phyloP scores from a whole-genome alignment of 1,140 invertebrate genomes.

The Euschistus heros region DNA sequence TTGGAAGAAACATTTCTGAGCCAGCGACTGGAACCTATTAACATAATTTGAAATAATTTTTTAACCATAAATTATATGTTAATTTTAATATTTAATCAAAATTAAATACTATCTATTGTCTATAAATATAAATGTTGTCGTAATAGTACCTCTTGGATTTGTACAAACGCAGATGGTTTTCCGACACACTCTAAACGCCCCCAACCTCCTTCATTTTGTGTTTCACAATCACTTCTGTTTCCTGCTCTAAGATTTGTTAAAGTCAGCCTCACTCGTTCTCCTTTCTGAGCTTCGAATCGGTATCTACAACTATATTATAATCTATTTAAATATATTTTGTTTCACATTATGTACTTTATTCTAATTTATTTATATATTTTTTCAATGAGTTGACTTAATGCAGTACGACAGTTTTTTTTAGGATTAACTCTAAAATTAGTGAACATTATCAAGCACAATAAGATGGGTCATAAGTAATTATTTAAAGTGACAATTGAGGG shows the following conservation, averaged over 20 bases:
- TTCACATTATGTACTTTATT: too few relatives aligned
- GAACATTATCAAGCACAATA: too few relatives aligned
- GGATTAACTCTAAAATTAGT: too few relatives aligned
- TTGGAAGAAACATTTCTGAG: slow-evolving; percentile 44
- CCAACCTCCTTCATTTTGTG: slow-evolving; percentile 49
- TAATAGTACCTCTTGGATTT: slow-evolving; percentile 49
- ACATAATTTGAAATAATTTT: background rate
- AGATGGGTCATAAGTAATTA: too few relatives aligned
- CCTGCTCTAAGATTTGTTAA: slow-evolving; percentile 51
- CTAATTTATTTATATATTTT: too few relatives aligned
- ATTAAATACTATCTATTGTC: background rate
- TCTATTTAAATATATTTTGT: background rate
- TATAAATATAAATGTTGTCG: background rate
- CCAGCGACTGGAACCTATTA: slow-evolving; percentile 48
- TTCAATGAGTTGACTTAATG: too few relatives aligned
- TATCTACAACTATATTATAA: slow-evolving; percentile 59
- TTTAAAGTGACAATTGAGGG: too few relatives aligned
- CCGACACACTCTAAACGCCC: slow-evolving; percentile 58
- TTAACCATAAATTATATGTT: background rate
- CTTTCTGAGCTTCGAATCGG: slow-evolving; percentile 68
- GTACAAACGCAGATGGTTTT: slow-evolving; percentile 40
- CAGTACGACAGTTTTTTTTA: too few relatives aligned
- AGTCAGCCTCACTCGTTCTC: slow-evolving; percentile 60
- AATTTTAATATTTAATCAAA: background rate
- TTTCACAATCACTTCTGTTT: slow-evolving; percentile 42